These are phyloP conservation scores for Lutjanus campechanus DNA, from an alignment of 2,797 vertebrate species.

Conservation along the genomic window DNA sequence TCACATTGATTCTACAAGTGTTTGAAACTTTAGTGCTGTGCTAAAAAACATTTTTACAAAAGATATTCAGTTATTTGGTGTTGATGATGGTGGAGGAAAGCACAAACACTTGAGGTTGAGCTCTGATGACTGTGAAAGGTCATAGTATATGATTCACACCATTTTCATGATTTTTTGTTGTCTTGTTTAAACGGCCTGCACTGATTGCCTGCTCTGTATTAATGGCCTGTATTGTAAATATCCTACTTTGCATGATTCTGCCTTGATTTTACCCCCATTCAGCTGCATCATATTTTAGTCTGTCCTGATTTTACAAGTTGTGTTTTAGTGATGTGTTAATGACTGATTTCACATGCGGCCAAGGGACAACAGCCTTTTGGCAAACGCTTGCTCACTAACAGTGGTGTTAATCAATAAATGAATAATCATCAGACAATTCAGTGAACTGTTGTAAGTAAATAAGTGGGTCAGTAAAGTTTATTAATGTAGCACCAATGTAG, in stretches of 20 bases:
- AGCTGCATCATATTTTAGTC: neutral
- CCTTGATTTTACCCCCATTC: neutral
- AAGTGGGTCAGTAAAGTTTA: neutral
- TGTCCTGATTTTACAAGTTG: too few relatives aligned
- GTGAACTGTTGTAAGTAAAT: neutral
- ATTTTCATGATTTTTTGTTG: neutral
- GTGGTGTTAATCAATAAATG: neutral
- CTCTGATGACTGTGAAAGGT: neutral
- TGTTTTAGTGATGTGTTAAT: neutral
- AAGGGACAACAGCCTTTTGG: neutral
- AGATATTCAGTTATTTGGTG: neutral
- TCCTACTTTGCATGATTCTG: neutral
- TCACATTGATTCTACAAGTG: neutral
- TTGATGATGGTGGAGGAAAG: neutral
- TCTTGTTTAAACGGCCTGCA: neutral
- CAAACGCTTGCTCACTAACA: neutral
- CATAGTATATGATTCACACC: neutral
- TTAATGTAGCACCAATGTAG: neutral
- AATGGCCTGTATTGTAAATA: neutral
- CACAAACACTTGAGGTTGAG: neutral
- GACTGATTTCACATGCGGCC: neutral
- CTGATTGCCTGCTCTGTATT: neutral
- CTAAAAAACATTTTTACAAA: neutral
- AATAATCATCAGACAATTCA: neutral
- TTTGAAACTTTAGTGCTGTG: neutral